These are phyloP conservation scores for Aythya fuligula DNA, from an alignment of 2,797 vertebrate species.

Conservation along the genomic window DNA sequence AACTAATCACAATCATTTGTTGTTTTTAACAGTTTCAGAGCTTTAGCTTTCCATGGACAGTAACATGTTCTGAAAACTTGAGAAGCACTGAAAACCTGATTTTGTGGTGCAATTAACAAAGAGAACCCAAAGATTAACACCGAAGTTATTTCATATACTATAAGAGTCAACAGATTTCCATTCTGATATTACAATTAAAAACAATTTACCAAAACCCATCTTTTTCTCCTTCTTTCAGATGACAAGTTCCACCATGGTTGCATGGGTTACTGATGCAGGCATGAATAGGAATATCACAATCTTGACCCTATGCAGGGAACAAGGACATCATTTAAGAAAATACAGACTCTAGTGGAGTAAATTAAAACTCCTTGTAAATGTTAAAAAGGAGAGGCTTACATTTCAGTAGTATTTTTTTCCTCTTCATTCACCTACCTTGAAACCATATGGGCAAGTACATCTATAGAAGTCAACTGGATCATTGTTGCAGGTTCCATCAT, in stretches of 20 bases:
- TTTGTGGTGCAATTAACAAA: neutral
- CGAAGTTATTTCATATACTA: neutral
- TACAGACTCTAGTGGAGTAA: neutral
- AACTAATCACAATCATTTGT: slow-evolving; percentile 56
- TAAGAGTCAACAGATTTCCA: neutral
- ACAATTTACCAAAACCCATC: slow-evolving; percentile 85
- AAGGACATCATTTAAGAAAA: neutral
- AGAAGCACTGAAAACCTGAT: neutral
- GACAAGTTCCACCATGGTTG: slow-evolving; percentile 91
- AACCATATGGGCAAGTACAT: slow-evolving; percentile 95
- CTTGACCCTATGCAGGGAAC: slow-evolving; percentile 85
- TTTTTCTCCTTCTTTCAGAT: slow-evolving; percentile 93
- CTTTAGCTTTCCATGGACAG: slow-evolving; percentile 26
- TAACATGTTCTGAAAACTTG: slow-evolving; percentile 3
- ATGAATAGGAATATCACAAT: slow-evolving; percentile 94
- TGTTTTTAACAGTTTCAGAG: slow-evolving; percentile 43
- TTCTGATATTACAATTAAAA: neutral
- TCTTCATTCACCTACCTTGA: slow-evolving; percentile 85
- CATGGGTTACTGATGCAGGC: slow-evolving; percentile 95
- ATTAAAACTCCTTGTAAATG: neutral
- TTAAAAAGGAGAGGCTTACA: neutral
- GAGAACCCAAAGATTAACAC: neutral
- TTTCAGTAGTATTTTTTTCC: neutral
- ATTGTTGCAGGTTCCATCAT: slow-evolving; percentile 93
- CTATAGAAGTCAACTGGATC: slow-evolving; percentile 96